Conservation (phyloP, 1,140 invertebrate species). For the Brachionus paranguensis region DNA sequence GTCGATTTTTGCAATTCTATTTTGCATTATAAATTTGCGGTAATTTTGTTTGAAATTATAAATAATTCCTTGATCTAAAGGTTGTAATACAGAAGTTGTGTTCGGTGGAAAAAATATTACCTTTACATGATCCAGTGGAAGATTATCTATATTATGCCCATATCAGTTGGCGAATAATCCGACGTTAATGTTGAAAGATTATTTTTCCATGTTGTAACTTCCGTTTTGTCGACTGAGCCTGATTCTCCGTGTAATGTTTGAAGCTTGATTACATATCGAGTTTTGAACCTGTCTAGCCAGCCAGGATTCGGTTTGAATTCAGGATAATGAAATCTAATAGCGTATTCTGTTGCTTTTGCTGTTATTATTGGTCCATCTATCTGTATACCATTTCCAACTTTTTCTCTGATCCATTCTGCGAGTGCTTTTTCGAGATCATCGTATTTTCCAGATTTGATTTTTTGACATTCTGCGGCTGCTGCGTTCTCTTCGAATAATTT, state of each 20-base stretch:
- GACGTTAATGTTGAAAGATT: conserved; percentile 40
- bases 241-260: not conserved
- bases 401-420: not conserved
- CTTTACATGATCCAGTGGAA: not conserved
- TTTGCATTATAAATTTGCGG: not conserved
- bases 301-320: not conserved
- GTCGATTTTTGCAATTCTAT: not conserved
- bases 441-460: not conserved
- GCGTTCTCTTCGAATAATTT: not conserved
- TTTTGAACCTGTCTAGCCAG: not conserved
- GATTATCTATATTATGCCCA: not conserved
- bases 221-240: not conserved
- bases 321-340: not conserved
- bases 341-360: not conserved
- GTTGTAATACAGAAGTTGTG: too few relatives aligned
- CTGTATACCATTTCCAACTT: not conserved
- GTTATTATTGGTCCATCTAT: not conserved
- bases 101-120: too few relatives aligned
- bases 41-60: not conserved
- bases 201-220: conserved; percentile 32
- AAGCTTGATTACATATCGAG: not conserved
- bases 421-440: not conserved
- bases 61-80: not conserved
- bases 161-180: conserved; percentile 50
- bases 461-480: not conserved